Base-by-base conservation (phyloP, 92 coral and sea anemone species). In the Muricea muricata region DNA sequence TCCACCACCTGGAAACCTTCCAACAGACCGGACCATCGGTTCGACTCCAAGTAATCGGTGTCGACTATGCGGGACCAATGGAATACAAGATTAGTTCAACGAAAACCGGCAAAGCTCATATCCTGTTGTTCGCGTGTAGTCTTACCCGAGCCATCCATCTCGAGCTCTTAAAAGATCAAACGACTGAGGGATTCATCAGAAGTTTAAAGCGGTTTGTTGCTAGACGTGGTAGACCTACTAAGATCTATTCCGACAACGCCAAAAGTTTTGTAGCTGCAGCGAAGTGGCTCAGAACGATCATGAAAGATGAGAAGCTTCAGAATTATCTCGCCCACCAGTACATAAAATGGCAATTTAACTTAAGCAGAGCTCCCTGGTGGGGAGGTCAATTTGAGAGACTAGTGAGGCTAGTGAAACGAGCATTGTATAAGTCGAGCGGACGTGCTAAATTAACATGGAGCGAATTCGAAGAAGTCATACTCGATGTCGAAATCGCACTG, bases 181-280 rank as follows among this genome's bases (percentile, higher is more conserved):
- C 75, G 35, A 82, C 91, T 28, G 63, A 75, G 48, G 87, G 82
- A 35, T 88, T 82, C 73, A 75, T 88, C 79, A 82, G 68, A 37
- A 82, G 87, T 87, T 20, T 83, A 37, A 81, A 87, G 74, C 80
- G 87, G 60, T 82, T 77, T 25, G 65, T 88, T 60, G 91, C 84
- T 56, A 74, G 91, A 47, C 45, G 84, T 48, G 91, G 84, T 69
- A 74, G 91, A 56, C 87, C 87, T 58, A 24, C 71, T 20, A 58
- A n/a, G 52, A 55, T 87, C 57, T 81, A 88, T 65, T 83, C 91
- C 29, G 91, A 83, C 85, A 87, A 88, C 79, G 85, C 88, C 28
- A 35, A 29, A 35, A 73, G 75, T 40, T 81, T 87, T 68, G 46
- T 81, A 24, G 86, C 87, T 23, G 87, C 87, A 25, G 82, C 90